Base-by-base conservation (phyloP, 2,888 invertebrate genomes). In the Tortrix viridana region DNA sequence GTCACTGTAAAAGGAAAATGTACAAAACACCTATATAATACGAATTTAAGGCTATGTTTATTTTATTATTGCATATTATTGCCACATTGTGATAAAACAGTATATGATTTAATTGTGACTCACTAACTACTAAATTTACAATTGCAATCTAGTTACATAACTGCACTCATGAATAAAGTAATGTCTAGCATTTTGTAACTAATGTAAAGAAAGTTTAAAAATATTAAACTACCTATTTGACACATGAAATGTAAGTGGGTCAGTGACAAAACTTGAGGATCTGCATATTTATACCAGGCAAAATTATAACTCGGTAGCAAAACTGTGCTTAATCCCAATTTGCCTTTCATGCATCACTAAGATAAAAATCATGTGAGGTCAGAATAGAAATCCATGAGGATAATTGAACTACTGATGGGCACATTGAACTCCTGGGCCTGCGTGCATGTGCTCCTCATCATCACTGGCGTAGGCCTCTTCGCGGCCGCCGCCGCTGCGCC, bases 381-480 rank as follows among this genome's bases (percentile, higher is more conserved):
- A 81, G 82, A 84, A 83, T 87, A 83, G 72, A 82, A 82, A 83
- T 82, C 79, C 81, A 78, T 74, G 71, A 70, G 75, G 80, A 75
- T 67, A 80, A 88, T 88, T 88, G 73, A 82, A 84, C 93, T 95
- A 97, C 92, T 97, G 96, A 83, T 96, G 95, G 75, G 96, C 95
- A 89, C 97, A 97, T 86, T 96, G 96, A 71, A 97, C 94, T 64
- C 95, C 93, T 54, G 92, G 91, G 1, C 93, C 93, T 53, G 93
- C 77, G 69, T 93, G 93, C 82, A 93, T 89, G 53, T 93, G 93
- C 74, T 92, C 93, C 43, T 93, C 92, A 71, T 93, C 93, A 69
- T 95, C 95, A 78, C 95, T 95, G 60, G 95, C 95, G 78, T 96
- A 96, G 0, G 95, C 96, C 77, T 96, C 95, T 66, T 95, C 93